Evolutionary conservation across 2,888 invertebrate genomes (phyloP), one percentile per base, ranked within the genome.

Genomic region (Apoderus coryli): DNA sequence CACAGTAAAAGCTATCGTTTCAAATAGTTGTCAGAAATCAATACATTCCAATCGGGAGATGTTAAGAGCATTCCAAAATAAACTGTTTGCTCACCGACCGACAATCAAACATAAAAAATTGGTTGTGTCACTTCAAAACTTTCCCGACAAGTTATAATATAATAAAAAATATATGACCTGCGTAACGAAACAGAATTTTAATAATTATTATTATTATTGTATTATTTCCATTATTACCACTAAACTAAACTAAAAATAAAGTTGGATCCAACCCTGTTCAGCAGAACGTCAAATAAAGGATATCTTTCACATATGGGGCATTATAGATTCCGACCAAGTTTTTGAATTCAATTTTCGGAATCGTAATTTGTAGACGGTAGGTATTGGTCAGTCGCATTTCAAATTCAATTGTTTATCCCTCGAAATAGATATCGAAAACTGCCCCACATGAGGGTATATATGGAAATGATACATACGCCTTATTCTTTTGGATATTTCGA

Each of bases 341-440:
- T 59, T 57, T 57, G 57, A 58, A 59, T 59, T 58, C 58, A 58
- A 59, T 59, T 59, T 58, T 59, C 58, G 55, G 49, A 49, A 50
- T 53, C 54, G 54, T 55, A 56, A 55, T 54, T 54, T 53, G n/a
- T n/a, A n/a, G n/a, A 52, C 55, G 52, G 48, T 52, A 47, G 54
- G 50, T 53, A 57, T 57, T 57, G 57, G 57, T 57, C 59, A 57
- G 55, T 50, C 50, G 50, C 54, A 55, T 57, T 56, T 52, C 52
- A 52, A 56, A 57, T 58, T 57, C 59, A 59, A 58, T 58, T 57
- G 54, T 54, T 47, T 56, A 54, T 54, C 52, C 55, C 55, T 51
- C 36, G 55, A 57, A 57, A 59, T 56, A 53, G 53, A 55, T 56
- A 54, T 48, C 48, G 47, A 32, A 37, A 43, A 46, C 43, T 45